Evolutionary conservation across 2,888 invertebrate species (phyloP).

Genomic region (Emmelina monodactyla): DNA sequence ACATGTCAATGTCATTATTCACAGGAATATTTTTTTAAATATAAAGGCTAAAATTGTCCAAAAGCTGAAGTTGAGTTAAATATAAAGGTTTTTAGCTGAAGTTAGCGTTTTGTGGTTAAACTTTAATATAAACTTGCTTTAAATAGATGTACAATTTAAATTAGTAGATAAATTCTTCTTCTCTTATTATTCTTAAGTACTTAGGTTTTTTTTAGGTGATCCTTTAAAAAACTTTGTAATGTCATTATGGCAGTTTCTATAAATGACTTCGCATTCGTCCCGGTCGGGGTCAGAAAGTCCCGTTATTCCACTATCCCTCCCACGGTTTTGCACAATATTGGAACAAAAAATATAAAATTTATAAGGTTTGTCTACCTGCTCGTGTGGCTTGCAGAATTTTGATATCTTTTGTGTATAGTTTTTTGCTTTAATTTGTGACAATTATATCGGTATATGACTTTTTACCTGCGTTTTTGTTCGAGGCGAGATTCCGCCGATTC

Average conservation of each 20-base stretch:
- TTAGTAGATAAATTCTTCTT: too few species aligned
- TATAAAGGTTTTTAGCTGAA: too few species aligned
- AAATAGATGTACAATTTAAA: too few species aligned
- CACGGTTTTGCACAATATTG: constrained; percentile 61
- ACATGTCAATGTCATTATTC: too few species aligned
- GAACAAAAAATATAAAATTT: constrained; percentile 40
- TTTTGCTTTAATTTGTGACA: constrained; percentile 67
- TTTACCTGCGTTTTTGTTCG: constrained; percentile 56
- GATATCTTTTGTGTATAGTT: constrained; percentile 57
- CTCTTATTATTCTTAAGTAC: too few species aligned
- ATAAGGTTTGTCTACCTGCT: constrained; percentile 56
- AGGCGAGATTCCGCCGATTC: constrained; percentile 33
- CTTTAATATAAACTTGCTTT: too few species aligned
- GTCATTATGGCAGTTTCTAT: background rate
- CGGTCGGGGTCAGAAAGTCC: constrained; percentile 34
- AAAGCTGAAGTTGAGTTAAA: too few species aligned
- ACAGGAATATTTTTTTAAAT: too few species aligned
- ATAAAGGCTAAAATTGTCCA: too few species aligned
- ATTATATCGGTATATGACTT: constrained; percentile 67
- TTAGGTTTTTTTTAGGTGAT: too few species aligned
- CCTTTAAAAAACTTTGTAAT: too few species aligned
- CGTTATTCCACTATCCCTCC: constrained; percentile 52
- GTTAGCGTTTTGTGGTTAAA: too few species aligned
- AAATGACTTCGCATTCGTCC: constrained; percentile 2
- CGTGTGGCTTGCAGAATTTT: constrained; percentile 67